Evolutionary conservation across 2,113 vertebrate species (phyloP).

Genomic region (Donacobius atricapilla): DNA sequence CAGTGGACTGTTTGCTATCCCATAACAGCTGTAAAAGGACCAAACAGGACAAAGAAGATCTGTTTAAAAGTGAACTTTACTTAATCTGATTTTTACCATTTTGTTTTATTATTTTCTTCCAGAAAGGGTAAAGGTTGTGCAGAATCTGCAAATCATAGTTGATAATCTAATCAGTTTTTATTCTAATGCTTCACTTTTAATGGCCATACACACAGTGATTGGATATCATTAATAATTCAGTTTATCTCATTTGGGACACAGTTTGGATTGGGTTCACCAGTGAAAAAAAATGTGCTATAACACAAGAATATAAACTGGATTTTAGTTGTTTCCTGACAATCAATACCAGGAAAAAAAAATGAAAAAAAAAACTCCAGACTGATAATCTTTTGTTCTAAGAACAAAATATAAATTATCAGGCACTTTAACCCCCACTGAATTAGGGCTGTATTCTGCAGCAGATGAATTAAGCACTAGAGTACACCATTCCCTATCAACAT

Average conservation of each 20-base stretch:
- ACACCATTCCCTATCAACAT: neutral
- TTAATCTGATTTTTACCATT: neutral
- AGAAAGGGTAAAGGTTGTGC: neutral
- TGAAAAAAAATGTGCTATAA: neutral
- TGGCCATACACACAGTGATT: neutral
- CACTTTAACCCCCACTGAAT: neutral
- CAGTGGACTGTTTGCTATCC: neutral
- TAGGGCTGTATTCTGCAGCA: neutral
- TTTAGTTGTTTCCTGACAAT: neutral
- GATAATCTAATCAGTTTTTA: neutral
- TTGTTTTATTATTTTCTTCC: neutral
- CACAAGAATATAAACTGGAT: neutral
- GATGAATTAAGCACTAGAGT: neutral
- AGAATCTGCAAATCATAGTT: neutral
- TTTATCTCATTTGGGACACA: neutral
- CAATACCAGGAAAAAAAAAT: neutral
- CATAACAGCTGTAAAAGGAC: neutral
- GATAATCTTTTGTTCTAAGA: neutral
- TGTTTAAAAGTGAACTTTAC: neutral
- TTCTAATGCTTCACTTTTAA: neutral
- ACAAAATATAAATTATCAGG: neutral
- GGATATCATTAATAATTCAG: constrained; percentile 17
- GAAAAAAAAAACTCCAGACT: neutral
- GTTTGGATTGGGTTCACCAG: neutral
- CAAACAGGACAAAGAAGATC: neutral